Evolutionary conservation across 2,888 invertebrate species (phyloP).

Genomic region (Zygaena filipendulae): DNA sequence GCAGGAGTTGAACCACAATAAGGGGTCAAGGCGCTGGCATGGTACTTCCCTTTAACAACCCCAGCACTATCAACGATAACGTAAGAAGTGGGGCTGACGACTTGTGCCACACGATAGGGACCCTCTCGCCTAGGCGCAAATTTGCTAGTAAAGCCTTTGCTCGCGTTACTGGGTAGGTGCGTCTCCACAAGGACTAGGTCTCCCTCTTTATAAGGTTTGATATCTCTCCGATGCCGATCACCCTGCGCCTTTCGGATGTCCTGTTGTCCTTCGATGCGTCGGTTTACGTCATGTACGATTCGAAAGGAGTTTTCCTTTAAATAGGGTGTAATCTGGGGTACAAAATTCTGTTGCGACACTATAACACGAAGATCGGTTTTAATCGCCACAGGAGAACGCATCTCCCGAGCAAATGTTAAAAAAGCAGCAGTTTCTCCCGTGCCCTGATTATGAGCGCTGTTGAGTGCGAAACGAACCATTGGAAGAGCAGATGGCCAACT

Average conservation of each 20-base stretch:
- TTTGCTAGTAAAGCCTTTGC: constrained; percentile 8
- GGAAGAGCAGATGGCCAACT: constrained; percentile 20
- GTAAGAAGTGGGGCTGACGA: constrained; percentile 9
- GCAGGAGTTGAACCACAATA: background rate
- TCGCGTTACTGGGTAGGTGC: constrained; percentile 7
- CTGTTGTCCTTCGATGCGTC: constrained; percentile 1
- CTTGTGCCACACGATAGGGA: constrained; percentile 4
- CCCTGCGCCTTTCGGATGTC: background rate
- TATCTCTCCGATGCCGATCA: constrained; percentile 2
- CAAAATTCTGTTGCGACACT: constrained; percentile 12
- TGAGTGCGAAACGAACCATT: constrained; percentile 6
- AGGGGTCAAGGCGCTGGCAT: constrained; percentile 1
- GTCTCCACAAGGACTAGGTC: constrained; percentile 7
- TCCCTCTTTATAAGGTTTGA: constrained; percentile 1
- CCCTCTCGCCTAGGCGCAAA: constrained; percentile 11
- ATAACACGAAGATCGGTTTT: constrained; percentile 10
- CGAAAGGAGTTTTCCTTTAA: constrained; percentile 4
- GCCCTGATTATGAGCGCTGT: constrained; percentile 6
- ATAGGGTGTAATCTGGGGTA: constrained; percentile 16
- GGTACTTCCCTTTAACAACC: constrained; percentile 2
- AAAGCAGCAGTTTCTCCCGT: constrained; percentile 19
- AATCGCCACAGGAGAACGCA: constrained; percentile 15
- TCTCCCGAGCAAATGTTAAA: constrained; percentile 21
- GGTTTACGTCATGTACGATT: background rate
- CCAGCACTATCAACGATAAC: background rate